Percentiles rank a stretch among this genome's conserved stretches.
Evolutionary conservation across 2,888 invertebrate species (phyloP).

Genomic region (Perizoma flavofasciatum): DNA sequence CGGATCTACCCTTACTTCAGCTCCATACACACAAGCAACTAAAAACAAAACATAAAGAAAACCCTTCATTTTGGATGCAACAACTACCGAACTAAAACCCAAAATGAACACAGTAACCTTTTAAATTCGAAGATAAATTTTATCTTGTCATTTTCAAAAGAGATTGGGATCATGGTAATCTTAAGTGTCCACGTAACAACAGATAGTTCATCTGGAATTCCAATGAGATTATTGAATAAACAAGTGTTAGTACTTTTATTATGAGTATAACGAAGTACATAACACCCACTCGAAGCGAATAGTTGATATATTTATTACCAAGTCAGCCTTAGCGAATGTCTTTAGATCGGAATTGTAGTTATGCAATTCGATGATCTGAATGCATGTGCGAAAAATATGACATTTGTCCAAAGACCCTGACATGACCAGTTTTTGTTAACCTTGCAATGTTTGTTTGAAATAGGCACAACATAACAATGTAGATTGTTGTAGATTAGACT

Average conservation of each 20-base stretch:
- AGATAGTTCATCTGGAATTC: slow-evolving; percentile 35
- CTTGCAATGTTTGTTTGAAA: not conserved
- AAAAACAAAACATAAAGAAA: slow-evolving; percentile 38
- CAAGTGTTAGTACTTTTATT: not conserved
- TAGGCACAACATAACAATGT: not conserved
- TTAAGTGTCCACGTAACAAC: slow-evolving; percentile 42
- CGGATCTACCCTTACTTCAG: slow-evolving; percentile 66
- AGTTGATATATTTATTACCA: slow-evolving; percentile 25
- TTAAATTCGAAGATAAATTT: slow-evolving; percentile 46
- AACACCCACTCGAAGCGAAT: slow-evolving; percentile 18
- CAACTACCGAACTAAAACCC: slow-evolving; percentile 28
- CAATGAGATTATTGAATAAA: slow-evolving; percentile 22
- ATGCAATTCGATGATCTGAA: slow-evolving; percentile 36
- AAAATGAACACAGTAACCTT: slow-evolving; percentile 24
- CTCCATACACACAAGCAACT: slow-evolving; percentile 39
- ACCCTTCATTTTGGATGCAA: slow-evolving; percentile 41
- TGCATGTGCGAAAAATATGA: slow-evolving; percentile 33
- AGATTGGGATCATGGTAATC: slow-evolving; percentile 41
- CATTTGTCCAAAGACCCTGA: slow-evolving; percentile 35
- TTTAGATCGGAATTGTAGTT: slow-evolving; percentile 41
- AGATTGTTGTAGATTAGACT: too few relatives aligned
- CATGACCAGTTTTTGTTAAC: slow-evolving; percentile 28
- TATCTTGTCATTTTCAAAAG: slow-evolving; percentile 57
- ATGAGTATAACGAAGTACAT: slow-evolving; percentile 6
- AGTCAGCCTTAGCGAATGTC: slow-evolving; percentile 24